A percentile compares a stretch with the other conserved stretches of the same genome.
phyloP scores from a whole-genome alignment of 2,888 invertebrate species.

The Proisotoma minuta region DNA sequence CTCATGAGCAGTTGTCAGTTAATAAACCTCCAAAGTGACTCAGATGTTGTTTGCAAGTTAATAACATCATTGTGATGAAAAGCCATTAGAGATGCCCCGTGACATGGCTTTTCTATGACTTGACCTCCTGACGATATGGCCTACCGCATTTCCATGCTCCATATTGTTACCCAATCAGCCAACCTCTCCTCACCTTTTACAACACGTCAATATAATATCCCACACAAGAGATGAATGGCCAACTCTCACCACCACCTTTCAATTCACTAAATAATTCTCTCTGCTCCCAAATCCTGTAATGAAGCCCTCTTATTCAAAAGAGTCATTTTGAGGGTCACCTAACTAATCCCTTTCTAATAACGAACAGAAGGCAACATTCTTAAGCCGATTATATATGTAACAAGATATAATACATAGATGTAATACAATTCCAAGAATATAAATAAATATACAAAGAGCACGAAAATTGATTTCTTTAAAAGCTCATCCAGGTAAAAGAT shows the following conservation, averaged over 20 bases:
- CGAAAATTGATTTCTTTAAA: too few relatives aligned
- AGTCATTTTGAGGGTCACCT: slow-evolving; percentile 1
- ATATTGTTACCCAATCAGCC: slow-evolving; percentile 15
- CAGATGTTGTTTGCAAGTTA: neutral
- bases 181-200: slow-evolving; percentile 6
- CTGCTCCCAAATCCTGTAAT: too few relatives aligned
- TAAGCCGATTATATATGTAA: too few relatives aligned
- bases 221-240: neutral
- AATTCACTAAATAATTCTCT: neutral
- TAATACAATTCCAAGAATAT: too few relatives aligned
- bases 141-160: slow-evolving; percentile 41
- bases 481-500: too few relatives aligned
- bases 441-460: too few relatives aligned
- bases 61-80: neutral
- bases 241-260: too few relatives aligned
- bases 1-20: neutral
- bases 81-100: neutral
- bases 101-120: slow-evolving; percentile 15
- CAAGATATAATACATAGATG: too few relatives aligned
- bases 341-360: too few relatives aligned
- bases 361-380: too few relatives aligned
- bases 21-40: neutral
- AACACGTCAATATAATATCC: neutral
- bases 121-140: slow-evolving; percentile 42
- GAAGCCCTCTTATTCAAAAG: too few relatives aligned